These are phyloP conservation scores for Phoebastria nigripes DNA, from an alignment of 2,797 vertebrate species.

Conservation along the genomic window DNA sequence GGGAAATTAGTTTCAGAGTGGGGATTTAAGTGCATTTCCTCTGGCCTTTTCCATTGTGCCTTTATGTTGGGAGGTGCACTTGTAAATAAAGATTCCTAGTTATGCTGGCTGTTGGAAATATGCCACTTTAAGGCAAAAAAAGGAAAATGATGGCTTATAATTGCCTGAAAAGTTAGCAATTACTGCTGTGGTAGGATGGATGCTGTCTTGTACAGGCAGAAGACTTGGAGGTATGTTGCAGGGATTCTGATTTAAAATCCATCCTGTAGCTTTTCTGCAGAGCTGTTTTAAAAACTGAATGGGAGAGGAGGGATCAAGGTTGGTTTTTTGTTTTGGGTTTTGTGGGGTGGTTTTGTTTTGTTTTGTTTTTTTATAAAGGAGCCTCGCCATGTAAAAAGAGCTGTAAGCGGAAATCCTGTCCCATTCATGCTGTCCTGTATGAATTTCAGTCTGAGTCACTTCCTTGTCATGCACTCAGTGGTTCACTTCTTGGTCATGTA, in stretches of 20 bases:
- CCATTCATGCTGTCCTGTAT: constrained; percentile 60
- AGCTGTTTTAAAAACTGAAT: neutral
- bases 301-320: neutral
- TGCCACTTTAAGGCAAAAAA: neutral
- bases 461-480: constrained; percentile 37
- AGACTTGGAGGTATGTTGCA: neutral
- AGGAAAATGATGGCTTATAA: neutral
- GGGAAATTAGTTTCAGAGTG: neutral
- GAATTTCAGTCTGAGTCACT: constrained; percentile 63
- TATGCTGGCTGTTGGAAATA: neutral
- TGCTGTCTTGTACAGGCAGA: neutral
- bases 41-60: neutral
- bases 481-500: constrained; percentile 30
- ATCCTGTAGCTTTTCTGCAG: neutral
- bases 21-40: neutral
- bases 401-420: constrained; percentile 59
- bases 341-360: neutral
- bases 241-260: neutral
- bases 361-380: neutral
- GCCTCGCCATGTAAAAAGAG: constrained; percentile 16
- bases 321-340: neutral
- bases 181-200: neutral
- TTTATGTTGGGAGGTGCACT: neutral
- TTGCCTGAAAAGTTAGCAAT: neutral
- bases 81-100: neutral